phyloP scores from a whole-genome alignment of 2,888 invertebrate species.

The Cyclophora albipunctata region DNA sequence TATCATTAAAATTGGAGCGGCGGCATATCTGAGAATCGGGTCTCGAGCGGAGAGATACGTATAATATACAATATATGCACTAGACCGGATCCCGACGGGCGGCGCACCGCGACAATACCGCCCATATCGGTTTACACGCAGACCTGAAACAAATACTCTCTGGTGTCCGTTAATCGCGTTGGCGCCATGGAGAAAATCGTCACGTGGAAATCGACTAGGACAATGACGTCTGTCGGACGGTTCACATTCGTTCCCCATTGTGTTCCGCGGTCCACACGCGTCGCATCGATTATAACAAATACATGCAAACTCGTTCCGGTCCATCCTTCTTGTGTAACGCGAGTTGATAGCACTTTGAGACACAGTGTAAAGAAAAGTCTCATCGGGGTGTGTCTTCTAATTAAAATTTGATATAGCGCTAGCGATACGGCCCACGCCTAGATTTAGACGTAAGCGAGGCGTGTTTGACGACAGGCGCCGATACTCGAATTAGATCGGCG shows the following conservation, averaged over 20 bases:
- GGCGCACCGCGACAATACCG: constrained; percentile 60
- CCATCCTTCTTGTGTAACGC: too few species aligned
- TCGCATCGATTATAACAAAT: not conserved
- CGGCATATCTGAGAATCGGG: constrained; percentile 51
- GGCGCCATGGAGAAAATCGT: constrained; percentile 63
- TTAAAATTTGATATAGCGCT: constrained; percentile 32
- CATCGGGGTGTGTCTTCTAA: constrained; percentile 28
- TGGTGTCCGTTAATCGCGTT: constrained; percentile 58
- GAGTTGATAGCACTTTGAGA: too few species aligned
- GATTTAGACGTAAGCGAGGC: constrained; percentile 48
- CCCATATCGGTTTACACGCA: constrained; percentile 64
- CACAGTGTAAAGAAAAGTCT: constrained; percentile 3
- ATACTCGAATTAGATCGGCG: constrained; percentile 61
- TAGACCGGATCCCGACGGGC: constrained; percentile 63
- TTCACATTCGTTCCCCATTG: not conserved
- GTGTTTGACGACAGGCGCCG: constrained; percentile 58
- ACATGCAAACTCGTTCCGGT: too few species aligned
- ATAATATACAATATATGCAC: constrained; percentile 59
- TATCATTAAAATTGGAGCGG: constrained; percentile 58
- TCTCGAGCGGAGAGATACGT: constrained; percentile 48
- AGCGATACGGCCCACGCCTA: constrained; percentile 42
- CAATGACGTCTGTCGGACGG: constrained; percentile 17
- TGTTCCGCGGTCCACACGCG: not conserved
- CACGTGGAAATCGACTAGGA: constrained; percentile 52
- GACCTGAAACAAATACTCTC: constrained; percentile 62